Base-by-base conservation (phyloP, 2,113 vertebrate species). In the Caranx melampygus region DNA sequence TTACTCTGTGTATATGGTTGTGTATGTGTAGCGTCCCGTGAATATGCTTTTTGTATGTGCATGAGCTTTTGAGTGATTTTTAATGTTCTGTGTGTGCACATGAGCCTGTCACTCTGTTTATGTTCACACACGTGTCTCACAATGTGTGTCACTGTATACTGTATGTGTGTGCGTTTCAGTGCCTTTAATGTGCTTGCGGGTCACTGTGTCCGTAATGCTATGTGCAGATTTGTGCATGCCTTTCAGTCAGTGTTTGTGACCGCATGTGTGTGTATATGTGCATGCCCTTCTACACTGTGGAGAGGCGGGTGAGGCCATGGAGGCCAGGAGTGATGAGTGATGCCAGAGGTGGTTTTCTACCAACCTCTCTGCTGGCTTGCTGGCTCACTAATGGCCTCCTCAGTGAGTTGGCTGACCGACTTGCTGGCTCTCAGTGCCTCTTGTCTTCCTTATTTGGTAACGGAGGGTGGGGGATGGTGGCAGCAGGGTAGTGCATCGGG, bases 361-460 rank as follows among this genome's bases (percentile, higher is more conserved):
- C 88, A 80, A 70, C 88, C 82, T 83, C 85, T 86, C 88, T 0
- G 51, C 77, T 80, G 80, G 76, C 78, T 88, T 60, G 85, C 85
- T 87, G 88, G 76, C 87, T 86, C 88, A 68, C 85, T 93, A 91
- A 91, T 90, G 87, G 89, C 86, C 79, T 87, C 82, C 90, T 86
- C 82, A 74, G 85, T 70, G 75, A 83, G 86, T 81, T 88, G 78
- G 84, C 81, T 86, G 87, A 87, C 83, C 72, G 87, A 85, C 86
- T 90, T 84, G 89, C 85, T 77, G 80, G 78, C 84, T 89, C 83
- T 88, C 83, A 68, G 69, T 40, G 72, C 63, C 74, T 82, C 81
- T 44, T 26, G 60, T 85, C 88, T 90, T 90, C 93, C 93, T 92
- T 95, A 94, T 95, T 92, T 94, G 93, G 93, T 69, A 68, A 72